Conservation (phyloP, 2,797 vertebrate genomes). For the Vireo griseus region DNA sequence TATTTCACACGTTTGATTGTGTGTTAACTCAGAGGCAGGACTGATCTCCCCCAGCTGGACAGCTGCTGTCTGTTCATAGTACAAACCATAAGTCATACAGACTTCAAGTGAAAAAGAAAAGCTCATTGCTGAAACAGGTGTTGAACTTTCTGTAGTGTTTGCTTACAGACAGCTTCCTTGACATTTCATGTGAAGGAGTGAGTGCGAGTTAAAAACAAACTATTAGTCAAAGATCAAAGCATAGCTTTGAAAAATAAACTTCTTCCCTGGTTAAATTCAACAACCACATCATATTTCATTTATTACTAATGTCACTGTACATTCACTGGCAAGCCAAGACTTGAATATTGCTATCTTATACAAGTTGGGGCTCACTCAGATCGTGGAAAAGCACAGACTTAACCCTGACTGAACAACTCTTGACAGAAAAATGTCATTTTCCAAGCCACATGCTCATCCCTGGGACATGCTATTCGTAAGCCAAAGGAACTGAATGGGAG, state of each 20-base stretch:
- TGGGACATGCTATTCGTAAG: fast-evolving
- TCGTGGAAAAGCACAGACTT: not conserved
- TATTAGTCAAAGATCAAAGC: constrained; percentile 8
- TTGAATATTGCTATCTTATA: not conserved
- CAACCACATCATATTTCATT: not conserved
- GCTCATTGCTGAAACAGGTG: constrained; percentile 19
- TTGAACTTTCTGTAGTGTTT: constrained; percentile 36
- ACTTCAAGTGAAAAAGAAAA: constrained; percentile 9
- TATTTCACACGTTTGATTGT: not conserved
- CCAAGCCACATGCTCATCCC: not conserved
- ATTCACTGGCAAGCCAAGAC: not conserved
- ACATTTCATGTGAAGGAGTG: not conserved
- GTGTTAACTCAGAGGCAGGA: not conserved
- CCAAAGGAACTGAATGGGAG: not conserved
- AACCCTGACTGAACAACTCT: not conserved
- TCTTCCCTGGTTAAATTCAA: not conserved
- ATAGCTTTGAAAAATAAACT: constrained; percentile 22
- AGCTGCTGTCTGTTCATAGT: not conserved
- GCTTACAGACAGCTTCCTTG: constrained; percentile 10
- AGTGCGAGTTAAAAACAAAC: constrained; percentile 29
- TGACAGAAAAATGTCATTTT: not conserved
- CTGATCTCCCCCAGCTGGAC: not conserved
- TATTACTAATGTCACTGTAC: not conserved
- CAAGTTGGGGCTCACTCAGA: not conserved
- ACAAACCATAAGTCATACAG: not conserved